Evolutionary conservation across 2,113 vertebrate genomes (phyloP).

Genomic region (Nesospiza acunhae): DNA sequence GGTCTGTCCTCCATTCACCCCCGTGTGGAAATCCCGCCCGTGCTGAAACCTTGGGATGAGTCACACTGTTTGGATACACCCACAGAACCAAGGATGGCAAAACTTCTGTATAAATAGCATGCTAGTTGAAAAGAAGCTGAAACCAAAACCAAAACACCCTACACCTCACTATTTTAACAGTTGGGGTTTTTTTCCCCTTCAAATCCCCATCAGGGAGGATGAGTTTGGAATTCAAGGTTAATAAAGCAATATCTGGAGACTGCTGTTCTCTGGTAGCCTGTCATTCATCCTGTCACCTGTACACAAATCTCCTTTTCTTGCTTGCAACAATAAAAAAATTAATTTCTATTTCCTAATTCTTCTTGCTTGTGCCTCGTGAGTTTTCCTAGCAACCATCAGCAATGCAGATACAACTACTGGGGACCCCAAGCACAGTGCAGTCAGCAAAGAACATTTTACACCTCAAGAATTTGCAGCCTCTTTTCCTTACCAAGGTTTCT

Average conservation of each 20-base stretch:
- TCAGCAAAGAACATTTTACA: not conserved
- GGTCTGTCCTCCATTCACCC: not conserved
- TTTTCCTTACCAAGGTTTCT: not conserved
- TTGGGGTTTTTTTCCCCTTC: accelerated
- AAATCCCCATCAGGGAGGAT: not conserved
- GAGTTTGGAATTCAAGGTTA: not conserved
- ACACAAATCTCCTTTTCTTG: not conserved
- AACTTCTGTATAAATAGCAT: not conserved
- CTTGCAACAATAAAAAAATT: not conserved
- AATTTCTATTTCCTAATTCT: not conserved
- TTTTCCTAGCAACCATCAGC: not conserved
- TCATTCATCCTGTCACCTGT: not conserved
- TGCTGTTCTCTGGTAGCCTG: not conserved
- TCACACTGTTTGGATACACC: not conserved
- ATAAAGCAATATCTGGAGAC: not conserved
- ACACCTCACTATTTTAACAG: not conserved
- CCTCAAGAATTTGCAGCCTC: not conserved
- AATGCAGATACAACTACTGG: not conserved
- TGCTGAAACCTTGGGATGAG: not conserved
- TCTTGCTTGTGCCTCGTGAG: not conserved
- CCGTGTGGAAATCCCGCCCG: accelerated
- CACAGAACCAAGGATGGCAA: not conserved
- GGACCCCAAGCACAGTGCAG: not conserved
- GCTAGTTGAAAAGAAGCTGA: not conserved
- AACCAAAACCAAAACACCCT: not conserved